Conservation (phyloP, 2,888 invertebrate genomes). For the Phrixothrix hirtus region DNA sequence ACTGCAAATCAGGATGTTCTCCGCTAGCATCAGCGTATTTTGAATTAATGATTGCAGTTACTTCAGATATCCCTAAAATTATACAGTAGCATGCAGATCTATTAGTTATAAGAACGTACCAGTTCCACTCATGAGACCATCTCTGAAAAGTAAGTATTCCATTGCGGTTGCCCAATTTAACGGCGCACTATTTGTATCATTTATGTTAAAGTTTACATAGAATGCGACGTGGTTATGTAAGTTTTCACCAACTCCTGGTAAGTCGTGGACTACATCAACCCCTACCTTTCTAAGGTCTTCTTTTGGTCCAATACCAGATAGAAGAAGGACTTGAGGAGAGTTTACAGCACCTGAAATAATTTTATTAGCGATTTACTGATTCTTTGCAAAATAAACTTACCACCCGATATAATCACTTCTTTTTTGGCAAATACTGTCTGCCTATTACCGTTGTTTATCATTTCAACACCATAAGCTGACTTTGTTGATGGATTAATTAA, state of each 20-base stretch:
- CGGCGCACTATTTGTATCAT: constrained; percentile 81
- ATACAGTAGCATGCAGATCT: too few relatives aligned
- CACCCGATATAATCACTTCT: constrained; percentile 68
- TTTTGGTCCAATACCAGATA: constrained; percentile 85
- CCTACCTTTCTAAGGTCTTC: constrained; percentile 66
- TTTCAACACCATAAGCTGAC: constrained; percentile 77
- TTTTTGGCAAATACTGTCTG: constrained; percentile 67
- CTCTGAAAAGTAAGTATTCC: constrained; percentile 86
- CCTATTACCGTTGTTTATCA: constrained; percentile 62
- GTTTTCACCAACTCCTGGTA: constrained; percentile 83
- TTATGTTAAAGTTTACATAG: constrained; percentile 77
- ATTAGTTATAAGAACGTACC: too few relatives aligned
- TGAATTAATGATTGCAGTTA: constrained; percentile 80
- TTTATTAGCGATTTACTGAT: neutral
- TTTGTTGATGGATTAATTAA: constrained; percentile 75
- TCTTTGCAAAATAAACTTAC: constrained; percentile 32
- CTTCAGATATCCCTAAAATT: constrained; percentile 73
- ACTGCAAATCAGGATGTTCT: constrained; percentile 83
- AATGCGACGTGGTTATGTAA: constrained; percentile 85
- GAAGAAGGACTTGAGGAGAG: constrained; percentile 87
- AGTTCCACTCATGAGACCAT: constrained; percentile 88
- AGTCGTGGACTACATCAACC: constrained; percentile 69
- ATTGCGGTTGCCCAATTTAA: constrained; percentile 92
- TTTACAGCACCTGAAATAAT: constrained; percentile 77
- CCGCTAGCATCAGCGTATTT: constrained; percentile 74